phyloP scores from a whole-genome alignment of 1,140 invertebrate genomes.

The Aphelinus certus region DNA sequence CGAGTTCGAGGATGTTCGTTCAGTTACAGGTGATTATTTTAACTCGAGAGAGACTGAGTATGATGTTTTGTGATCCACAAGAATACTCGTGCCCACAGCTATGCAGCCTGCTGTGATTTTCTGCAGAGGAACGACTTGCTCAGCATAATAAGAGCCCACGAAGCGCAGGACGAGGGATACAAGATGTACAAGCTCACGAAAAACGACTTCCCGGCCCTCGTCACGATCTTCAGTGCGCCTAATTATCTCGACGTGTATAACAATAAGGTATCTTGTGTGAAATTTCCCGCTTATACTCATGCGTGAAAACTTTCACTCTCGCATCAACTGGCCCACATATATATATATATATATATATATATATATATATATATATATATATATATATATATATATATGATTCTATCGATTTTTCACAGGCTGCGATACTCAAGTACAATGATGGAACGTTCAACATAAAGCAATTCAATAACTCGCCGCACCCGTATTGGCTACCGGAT shows the following conservation, averaged over 20 bases:
- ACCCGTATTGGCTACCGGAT: constrained; percentile 99
- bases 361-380: too few species aligned
- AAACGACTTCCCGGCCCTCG: constrained; percentile 98
- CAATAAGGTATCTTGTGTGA: too few species aligned
- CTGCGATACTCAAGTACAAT: constrained; percentile 99
- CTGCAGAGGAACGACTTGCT: constrained; percentile 99
- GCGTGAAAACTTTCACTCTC: too few species aligned
- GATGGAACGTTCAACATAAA: constrained; percentile 99
- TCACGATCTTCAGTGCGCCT: constrained; percentile 99
- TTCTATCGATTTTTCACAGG: too few species aligned
- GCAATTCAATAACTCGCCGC: constrained; percentile 99
- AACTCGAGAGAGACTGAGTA: too few species aligned
- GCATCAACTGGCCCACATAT: too few species aligned
- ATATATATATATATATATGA: too few species aligned
- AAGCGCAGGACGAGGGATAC: constrained; percentile 99
- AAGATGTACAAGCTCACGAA: constrained; percentile 99
- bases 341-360: too few species aligned
- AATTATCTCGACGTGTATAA: constrained; percentile 99
- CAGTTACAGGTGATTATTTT: constrained; percentile 88
- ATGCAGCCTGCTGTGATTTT: constrained; percentile 99
- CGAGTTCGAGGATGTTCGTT: constrained; percentile 99
- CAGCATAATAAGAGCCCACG: constrained; percentile 99
- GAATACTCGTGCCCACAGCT: constrained; percentile 70
- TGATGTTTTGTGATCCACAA: too few species aligned
- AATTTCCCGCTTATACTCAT: too few species aligned